Percentiles rank a stretch among this genome's conserved stretches.
Conservation (phyloP, 2,888 invertebrate species). For the Dascillus cervinus region DNA sequence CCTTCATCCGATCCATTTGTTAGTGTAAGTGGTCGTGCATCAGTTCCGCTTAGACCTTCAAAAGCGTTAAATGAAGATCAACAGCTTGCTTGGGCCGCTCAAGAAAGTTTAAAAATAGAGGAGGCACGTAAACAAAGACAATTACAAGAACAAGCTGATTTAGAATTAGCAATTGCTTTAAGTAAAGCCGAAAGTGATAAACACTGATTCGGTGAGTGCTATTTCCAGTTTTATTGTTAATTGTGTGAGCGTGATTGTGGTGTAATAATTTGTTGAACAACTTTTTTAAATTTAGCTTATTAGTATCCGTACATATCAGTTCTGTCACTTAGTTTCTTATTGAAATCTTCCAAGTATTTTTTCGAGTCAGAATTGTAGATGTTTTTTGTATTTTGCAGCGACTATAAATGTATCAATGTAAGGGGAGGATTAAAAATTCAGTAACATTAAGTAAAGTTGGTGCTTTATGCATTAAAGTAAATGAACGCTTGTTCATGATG, state of each 20-base stretch:
- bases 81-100: slow-evolving; percentile 67
- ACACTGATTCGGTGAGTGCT: slow-evolving; percentile 5
- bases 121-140: slow-evolving; percentile 52
- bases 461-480: too few species aligned
- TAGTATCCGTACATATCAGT: slow-evolving; percentile 7
- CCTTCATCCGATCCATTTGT: slow-evolving; percentile 22
- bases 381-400: too few species aligned
- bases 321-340: too few species aligned
- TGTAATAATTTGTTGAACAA: slow-evolving; percentile 6
- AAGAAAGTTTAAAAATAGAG: slow-evolving; percentile 57
- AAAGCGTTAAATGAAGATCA: slow-evolving; percentile 52
- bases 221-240: neutral
- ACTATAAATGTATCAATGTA: too few species aligned
- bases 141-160: slow-evolving; percentile 61
- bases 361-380: too few species aligned
- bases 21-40: slow-evolving; percentile 34
- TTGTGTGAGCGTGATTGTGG: slow-evolving; percentile 6
- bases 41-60: slow-evolving; percentile 26
- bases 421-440: too few species aligned
- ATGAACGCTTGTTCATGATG: too few species aligned
- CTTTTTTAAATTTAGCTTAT: slow-evolving; percentile 11
- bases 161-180: slow-evolving; percentile 63
- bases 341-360: too few species aligned
- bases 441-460: too few species aligned
- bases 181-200: slow-evolving; percentile 47